phyloP scores from a whole-genome alignment of 2,113 vertebrate genomes.

The Psilopogon haemacephalus region DNA sequence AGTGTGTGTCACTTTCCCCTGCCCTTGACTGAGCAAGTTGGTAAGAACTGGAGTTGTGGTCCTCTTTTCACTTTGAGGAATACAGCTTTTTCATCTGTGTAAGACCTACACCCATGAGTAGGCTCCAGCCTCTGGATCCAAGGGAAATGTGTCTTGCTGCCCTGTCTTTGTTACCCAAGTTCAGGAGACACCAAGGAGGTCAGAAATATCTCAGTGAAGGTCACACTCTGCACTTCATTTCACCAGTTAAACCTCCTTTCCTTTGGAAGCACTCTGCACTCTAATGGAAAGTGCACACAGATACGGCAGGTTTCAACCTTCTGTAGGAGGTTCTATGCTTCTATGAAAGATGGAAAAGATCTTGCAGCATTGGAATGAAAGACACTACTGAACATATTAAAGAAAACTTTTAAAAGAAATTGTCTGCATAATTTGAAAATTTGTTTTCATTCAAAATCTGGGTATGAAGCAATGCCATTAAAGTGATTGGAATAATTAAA shows the following conservation, averaged over 20 bases:
- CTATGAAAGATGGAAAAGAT: not conserved
- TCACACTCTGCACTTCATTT: not conserved
- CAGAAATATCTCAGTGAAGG: not conserved
- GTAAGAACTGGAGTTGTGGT: not conserved
- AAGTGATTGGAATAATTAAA: not conserved
- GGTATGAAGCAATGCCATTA: not conserved
- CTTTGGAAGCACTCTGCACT: fast-evolving
- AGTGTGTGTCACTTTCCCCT: not conserved
- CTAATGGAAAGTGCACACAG: not conserved
- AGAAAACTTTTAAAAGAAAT: not conserved
- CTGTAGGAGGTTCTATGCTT: not conserved
- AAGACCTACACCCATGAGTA: not conserved
- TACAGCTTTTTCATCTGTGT: not conserved
- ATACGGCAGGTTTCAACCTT: not conserved
- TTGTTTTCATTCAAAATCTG: not conserved
- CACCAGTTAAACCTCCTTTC: not conserved
- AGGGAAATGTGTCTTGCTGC: not conserved
- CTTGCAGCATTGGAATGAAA: not conserved
- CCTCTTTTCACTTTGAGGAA: not conserved
- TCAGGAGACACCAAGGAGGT: not conserved
- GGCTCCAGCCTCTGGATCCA: not conserved
- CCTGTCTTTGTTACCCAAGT: not conserved
- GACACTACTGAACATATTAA: not conserved
- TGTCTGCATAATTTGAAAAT: not conserved
- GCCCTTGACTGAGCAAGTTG: not conserved